phyloP scores from a whole-genome alignment of 2,797 vertebrate species.

The Erethizon dorsatum region DNA sequence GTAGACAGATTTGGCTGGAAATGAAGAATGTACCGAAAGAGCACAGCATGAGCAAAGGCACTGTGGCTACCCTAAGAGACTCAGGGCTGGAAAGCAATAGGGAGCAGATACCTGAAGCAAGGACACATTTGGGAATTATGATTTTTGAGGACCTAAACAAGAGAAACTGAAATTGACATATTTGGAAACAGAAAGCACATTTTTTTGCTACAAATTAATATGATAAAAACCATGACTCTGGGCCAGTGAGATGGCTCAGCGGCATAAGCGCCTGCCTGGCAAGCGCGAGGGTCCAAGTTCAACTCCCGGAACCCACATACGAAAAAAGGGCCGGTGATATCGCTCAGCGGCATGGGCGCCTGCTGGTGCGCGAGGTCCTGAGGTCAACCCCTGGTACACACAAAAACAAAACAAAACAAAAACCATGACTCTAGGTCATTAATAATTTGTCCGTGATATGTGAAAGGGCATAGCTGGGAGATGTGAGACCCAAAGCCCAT shows the following conservation, averaged over 20 bases:
- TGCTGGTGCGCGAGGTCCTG: no score
- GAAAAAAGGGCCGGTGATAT: no score
- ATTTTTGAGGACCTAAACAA: not conserved
- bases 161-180: not conserved
- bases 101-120: accelerated
- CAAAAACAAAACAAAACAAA: not conserved
- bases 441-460: not conserved
- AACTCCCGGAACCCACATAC: no score
- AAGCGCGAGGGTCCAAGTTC: no score
- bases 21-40: not conserved
- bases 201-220: constrained; percentile 12
- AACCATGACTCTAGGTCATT: not conserved
- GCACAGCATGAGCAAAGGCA: not conserved
- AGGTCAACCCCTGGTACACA: no score
- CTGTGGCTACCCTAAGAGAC: no score
- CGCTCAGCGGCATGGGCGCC: no score
- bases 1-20: not conserved
- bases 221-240: not conserved
- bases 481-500: not conserved
- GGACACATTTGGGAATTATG: not conserved
- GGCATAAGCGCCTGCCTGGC: no score
- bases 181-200: not conserved
- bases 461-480: not conserved
- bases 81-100: not conserved
- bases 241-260: not conserved